Conservation (phyloP, 2,113 vertebrate species). For the human (Homo sapiens) region DNA sequence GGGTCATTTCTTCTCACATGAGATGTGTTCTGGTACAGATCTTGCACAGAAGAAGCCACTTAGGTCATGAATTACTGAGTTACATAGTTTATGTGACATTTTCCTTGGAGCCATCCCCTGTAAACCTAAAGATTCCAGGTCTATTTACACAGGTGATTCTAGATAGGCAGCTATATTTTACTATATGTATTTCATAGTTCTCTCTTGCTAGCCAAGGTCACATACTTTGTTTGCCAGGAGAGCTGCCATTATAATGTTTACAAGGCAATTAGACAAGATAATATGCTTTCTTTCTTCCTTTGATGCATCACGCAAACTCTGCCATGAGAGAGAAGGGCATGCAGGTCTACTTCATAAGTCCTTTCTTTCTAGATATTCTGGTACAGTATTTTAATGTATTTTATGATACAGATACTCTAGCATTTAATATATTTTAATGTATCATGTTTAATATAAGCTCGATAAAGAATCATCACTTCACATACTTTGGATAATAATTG, state of each 20-base stretch:
- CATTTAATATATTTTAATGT: neutral
- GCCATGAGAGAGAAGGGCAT: neutral
- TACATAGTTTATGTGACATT: neutral
- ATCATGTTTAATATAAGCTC: neutral
- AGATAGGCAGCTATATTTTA: neutral
- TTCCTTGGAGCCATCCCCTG: neutral
- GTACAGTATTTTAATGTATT: neutral
- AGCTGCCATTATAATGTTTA: neutral
- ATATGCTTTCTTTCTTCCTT: neutral
- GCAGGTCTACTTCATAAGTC: neutral
- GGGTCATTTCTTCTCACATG: neutral
- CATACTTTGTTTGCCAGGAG: neutral
- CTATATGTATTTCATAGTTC: neutral
- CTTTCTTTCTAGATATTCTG: neutral
- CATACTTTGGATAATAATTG: neutral
- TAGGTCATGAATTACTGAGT: neutral
- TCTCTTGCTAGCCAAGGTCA: neutral
- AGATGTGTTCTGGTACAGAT: neutral
- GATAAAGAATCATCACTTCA: neutral
- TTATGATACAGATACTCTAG: neutral
- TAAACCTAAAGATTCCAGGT: neutral
- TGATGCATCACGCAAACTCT: neutral
- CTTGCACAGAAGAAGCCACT: neutral
- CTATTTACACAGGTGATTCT: neutral
- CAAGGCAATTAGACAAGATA: neutral